Conservation (phyloP, 2,888 invertebrate species). For the Podotricha telesiphe region DNA sequence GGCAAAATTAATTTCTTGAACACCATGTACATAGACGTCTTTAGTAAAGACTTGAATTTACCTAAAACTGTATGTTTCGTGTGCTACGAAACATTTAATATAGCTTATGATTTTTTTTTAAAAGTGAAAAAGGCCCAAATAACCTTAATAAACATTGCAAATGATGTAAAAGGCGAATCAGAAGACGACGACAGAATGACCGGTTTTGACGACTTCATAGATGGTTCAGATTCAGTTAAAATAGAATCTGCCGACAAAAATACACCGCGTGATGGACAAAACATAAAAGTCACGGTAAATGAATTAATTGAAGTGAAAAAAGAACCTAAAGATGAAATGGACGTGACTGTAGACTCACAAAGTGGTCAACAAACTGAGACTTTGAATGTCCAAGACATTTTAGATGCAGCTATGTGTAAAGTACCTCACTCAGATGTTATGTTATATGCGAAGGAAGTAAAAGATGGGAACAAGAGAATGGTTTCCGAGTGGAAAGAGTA, state of each 20-base stretch:
- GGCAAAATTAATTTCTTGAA: constrained; percentile 68
- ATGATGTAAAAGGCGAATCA: constrained; percentile 51
- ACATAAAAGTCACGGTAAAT: constrained; percentile 35
- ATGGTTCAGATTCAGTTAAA: constrained; percentile 41
- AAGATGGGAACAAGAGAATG: constrained; percentile 55
- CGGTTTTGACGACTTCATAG: constrained; percentile 56
- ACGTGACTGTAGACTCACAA: constrained; percentile 37
- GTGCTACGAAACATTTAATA: constrained; percentile 67
- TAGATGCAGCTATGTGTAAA: constrained; percentile 65
- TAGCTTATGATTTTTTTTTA: constrained; percentile 66
- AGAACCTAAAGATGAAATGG: constrained; percentile 65
- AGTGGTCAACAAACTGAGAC: constrained; percentile 46
- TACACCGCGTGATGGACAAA: constrained; percentile 43
- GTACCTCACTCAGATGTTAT: constrained; percentile 56
- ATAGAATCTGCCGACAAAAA: constrained; percentile 36
- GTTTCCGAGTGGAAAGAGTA: constrained; percentile 70
- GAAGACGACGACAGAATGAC: constrained; percentile 60
- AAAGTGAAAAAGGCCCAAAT: constrained; percentile 63
- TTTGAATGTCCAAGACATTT: constrained; percentile 65
- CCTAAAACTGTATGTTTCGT: constrained; percentile 72
- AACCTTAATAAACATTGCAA: constrained; percentile 56
- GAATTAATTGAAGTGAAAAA: constrained; percentile 55
- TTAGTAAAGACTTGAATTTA: constrained; percentile 51
- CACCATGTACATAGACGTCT: constrained; percentile 67
- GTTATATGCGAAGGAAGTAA: constrained; percentile 67